A percentile compares a stretch with the other conserved stretches of the same genome.
These are phyloP conservation scores for Gasteruption jaculator DNA, from an alignment of 2,888 invertebrate species.

Conservation along the genomic window DNA sequence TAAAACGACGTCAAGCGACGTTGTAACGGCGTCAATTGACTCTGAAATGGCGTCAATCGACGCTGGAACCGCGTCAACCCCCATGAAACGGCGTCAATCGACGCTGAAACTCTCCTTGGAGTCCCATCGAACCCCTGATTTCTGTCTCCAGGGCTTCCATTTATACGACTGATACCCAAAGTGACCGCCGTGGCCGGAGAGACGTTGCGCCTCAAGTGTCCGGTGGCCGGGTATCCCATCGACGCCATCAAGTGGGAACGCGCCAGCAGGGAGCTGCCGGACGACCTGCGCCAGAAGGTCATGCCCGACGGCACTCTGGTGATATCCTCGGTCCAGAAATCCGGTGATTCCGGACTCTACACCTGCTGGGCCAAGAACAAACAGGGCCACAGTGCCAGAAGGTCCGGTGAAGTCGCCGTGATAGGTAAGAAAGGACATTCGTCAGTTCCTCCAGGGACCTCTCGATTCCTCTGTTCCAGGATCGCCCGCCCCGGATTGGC, in stretches of 20 bases:
- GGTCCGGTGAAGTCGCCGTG: slow-evolving; percentile 71
- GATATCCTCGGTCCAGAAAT: slow-evolving; percentile 72
- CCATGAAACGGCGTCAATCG: no score
- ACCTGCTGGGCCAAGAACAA: slow-evolving; percentile 76
- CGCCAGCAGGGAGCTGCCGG: slow-evolving; percentile 69
- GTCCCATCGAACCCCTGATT: neutral
- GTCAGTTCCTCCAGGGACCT: no score
- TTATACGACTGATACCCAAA: slow-evolving; percentile 74
- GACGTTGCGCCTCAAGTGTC: slow-evolving; percentile 70
- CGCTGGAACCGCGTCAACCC: no score
- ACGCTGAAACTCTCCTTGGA: no score
- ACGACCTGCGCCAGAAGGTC: slow-evolving; percentile 73
- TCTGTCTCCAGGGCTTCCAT: slow-evolving; percentile 74
- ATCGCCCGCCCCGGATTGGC: no score
- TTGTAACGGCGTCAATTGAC: no score
- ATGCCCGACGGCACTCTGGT: slow-evolving; percentile 70
- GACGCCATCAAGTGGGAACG: slow-evolving; percentile 78
- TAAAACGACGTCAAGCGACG: no score
- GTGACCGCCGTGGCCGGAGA: slow-evolving; percentile 78
- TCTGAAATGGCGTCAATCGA: no score
- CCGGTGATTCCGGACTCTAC: slow-evolving; percentile 72
- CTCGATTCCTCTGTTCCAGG: no score
- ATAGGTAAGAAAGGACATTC: no score
- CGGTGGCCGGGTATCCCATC: slow-evolving; percentile 79
- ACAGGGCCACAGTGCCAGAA: slow-evolving; percentile 69